phyloP scores from a whole-genome alignment of 2,113 vertebrate species.

The Mirounga angustirostris region DNA sequence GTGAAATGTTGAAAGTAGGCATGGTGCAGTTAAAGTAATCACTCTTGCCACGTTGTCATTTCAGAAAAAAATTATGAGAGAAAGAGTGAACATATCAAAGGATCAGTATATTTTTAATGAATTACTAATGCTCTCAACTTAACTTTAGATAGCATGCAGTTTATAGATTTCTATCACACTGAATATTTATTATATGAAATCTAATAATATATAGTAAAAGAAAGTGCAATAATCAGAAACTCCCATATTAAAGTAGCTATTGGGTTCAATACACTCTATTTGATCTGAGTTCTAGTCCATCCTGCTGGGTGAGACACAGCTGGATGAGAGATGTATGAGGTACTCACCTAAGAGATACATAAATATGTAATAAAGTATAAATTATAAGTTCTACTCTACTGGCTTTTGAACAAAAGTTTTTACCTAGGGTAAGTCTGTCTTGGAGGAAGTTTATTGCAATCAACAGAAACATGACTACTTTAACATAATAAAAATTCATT shows the following conservation, averaged over 20 bases:
- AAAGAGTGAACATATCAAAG: background rate
- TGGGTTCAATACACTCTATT: background rate
- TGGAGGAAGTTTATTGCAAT: background rate
- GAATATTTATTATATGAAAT: background rate
- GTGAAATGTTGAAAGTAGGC: background rate
- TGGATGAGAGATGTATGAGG: background rate
- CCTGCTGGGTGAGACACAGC: background rate
- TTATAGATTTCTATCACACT: background rate
- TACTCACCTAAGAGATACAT: background rate
- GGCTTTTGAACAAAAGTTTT: conserved; percentile 17
- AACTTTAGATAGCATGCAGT: background rate
- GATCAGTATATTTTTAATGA: background rate
- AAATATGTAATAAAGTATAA: conserved; percentile 21
- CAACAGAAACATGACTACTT: background rate
- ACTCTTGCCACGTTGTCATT: background rate
- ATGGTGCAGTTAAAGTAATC: background rate
- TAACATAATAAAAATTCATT: background rate
- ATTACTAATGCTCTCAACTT: background rate
- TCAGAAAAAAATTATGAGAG: background rate
- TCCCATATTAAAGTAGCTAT: background rate
- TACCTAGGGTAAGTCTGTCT: background rate
- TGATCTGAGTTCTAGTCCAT: background rate
- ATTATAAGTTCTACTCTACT: background rate
- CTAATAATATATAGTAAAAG: background rate
- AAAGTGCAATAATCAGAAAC: background rate